Conservation (phyloP, 2,113 vertebrate species). For the Pimephales promelas region DNA sequence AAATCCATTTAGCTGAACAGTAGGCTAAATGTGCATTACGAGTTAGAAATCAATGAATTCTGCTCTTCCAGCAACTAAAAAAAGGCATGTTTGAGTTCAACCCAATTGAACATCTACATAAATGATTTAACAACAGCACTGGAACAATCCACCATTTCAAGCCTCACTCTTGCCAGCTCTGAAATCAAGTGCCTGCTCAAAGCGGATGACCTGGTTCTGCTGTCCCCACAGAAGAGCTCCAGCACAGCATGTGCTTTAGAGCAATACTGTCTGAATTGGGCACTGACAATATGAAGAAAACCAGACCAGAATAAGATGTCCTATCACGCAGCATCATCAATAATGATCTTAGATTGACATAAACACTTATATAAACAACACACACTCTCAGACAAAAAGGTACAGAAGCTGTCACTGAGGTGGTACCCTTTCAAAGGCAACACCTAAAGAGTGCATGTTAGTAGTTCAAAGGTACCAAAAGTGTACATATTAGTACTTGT, state of each 20-base stretch:
- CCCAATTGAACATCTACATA: slow-evolving; percentile 16
- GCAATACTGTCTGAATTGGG: neutral
- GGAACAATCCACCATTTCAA: slow-evolving; percentile 30
- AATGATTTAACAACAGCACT: slow-evolving; percentile 42
- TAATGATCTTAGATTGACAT: neutral
- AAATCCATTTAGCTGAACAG: neutral
- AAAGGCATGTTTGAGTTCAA: neutral
- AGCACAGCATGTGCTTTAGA: slow-evolving; percentile 24
- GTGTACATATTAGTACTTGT: too few species aligned
- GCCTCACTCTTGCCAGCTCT: slow-evolving; percentile 6
- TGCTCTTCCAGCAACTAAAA: slow-evolving; percentile 1
- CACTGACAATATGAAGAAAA: slow-evolving; percentile 29
- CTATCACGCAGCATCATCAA: neutral
- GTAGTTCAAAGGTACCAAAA: too few species aligned
- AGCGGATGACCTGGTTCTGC: slow-evolving; percentile 31
- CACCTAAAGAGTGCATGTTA: too few species aligned
- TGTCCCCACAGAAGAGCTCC: slow-evolving; percentile 36
- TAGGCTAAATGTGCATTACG: neutral
- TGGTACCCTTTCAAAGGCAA: too few species aligned
- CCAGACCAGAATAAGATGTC: neutral
- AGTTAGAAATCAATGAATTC: neutral
- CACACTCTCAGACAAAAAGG: too few species aligned
- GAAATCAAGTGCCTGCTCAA: slow-evolving; percentile 25
- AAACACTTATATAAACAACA: neutral
- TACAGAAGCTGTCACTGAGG: too few species aligned